A percentile compares a stretch with the other conserved stretches of the same genome.
These are phyloP conservation scores for Pogonus chalceus DNA, from an alignment of 1,140 invertebrate genomes.

Conservation along the genomic window DNA sequence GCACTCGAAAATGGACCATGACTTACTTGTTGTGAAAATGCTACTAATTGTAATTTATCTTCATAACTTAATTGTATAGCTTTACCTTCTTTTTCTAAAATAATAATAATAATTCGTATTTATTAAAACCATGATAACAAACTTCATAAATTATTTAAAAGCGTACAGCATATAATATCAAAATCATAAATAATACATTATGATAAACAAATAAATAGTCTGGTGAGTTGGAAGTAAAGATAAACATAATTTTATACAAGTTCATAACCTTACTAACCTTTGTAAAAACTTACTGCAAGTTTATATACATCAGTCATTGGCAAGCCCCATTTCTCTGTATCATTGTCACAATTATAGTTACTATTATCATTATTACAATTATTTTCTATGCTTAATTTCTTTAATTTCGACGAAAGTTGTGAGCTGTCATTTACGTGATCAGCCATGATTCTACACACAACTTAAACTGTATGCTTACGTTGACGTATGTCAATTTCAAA, in stretches of 20 bases:
- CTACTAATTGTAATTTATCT: constrained; percentile 83
- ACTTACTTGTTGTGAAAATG: constrained; percentile 81
- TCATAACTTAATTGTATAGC: constrained; percentile 89
- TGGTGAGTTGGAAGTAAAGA: constrained; percentile 7
- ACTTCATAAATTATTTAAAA: constrained; percentile 9
- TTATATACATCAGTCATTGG: constrained; percentile 61
- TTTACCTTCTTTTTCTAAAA: constrained; percentile 92
- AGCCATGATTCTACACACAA: constrained; percentile 20
- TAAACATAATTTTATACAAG: constrained; percentile 2
- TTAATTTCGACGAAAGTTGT: constrained; percentile 21
- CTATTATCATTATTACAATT: neutral
- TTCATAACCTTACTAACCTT: constrained; percentile 49
- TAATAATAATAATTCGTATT: constrained; percentile 20
- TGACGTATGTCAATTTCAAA: neutral
- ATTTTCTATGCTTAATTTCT: constrained; percentile 19
- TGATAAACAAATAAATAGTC: constrained; percentile 10
- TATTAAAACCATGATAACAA: constrained; percentile 6
- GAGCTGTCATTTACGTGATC: constrained; percentile 18
- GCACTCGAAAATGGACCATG: constrained; percentile 72
- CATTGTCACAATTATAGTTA: neutral
- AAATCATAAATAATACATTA: too few species aligned
- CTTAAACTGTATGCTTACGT: neutral
- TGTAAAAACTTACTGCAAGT: constrained; percentile 77
- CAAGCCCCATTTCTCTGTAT: constrained; percentile 6
- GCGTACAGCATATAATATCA: too few species aligned